Evolutionary conservation across 2,888 invertebrate species (phyloP).

Genomic region (Pilophorus perplexus): DNA sequence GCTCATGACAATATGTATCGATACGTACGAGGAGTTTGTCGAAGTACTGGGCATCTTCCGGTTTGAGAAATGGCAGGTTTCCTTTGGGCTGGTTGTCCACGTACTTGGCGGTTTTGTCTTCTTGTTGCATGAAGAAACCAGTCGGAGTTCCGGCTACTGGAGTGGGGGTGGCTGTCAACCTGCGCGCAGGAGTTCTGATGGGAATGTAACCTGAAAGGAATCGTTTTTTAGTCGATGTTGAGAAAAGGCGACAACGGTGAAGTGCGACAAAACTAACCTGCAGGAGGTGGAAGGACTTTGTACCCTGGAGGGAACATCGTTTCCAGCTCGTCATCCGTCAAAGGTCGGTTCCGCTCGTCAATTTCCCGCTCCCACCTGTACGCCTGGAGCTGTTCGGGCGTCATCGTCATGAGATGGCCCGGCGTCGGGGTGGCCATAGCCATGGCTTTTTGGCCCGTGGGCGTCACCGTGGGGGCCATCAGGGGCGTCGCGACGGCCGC

Average conservation of each 20-base stretch:
- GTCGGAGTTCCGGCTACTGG: conserved; percentile 89
- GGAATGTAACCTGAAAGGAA: conserved; percentile 74
- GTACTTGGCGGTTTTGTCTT: conserved; percentile 80
- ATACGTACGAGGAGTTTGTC: conserved; percentile 78
- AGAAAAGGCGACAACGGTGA: not conserved
- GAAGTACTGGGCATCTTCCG: conserved; percentile 99
- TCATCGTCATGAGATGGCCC: conserved; percentile 93
- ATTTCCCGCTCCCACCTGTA: conserved; percentile 98
- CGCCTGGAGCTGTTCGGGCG: conserved; percentile 97
- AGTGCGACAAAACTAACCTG: conserved; percentile 57
- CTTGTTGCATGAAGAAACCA: conserved; percentile 91
- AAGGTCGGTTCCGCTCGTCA: conserved; percentile 94
- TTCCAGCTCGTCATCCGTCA: conserved; percentile 96
- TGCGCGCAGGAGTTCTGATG: conserved; percentile 94
- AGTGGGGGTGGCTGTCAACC: conserved; percentile 96
- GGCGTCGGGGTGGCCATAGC: conserved; percentile 98
- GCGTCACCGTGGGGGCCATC: conserved; percentile 63
- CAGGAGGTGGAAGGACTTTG: conserved; percentile 93
- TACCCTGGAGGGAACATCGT: conserved; percentile 97
- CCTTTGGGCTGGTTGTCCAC: conserved; percentile 97
- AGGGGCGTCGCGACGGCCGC: conserved; percentile 56
- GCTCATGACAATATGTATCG: not conserved
- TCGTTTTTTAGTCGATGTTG: not conserved
- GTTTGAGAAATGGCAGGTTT: conserved; percentile 98
- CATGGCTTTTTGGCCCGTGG: conserved; percentile 94